These are phyloP conservation scores for Sitta europaea DNA, from an alignment of 2,113 vertebrate genomes.

Conservation along the genomic window DNA sequence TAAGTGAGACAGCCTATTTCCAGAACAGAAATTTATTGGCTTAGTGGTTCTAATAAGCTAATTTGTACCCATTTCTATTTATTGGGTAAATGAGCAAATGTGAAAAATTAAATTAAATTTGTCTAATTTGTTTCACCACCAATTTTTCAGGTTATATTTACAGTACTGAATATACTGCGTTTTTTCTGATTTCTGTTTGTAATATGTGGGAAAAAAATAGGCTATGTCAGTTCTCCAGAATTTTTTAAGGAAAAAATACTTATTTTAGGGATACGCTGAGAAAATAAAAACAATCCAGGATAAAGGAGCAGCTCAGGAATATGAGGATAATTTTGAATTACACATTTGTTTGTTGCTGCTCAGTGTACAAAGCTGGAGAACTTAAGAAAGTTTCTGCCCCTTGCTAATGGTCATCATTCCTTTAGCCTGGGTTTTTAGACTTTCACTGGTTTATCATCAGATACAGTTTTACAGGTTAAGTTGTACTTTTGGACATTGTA, in stretches of 20 bases:
- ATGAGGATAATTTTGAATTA: conserved; percentile 80
- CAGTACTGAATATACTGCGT: neutral
- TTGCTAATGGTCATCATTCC: conserved; percentile 47
- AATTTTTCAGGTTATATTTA: neutral
- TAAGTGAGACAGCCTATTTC: neutral
- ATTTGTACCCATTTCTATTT: conserved; percentile 35
- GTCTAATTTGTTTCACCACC: neutral
- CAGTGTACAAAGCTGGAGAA: conserved; percentile 79
- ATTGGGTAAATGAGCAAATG: neutral
- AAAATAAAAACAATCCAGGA: conserved; percentile 72
- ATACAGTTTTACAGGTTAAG: neutral
- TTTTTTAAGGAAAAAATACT: neutral
- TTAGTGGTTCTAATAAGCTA: conserved; percentile 15
- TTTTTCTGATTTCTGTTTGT: neutral
- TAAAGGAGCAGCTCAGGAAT: conserved; percentile 68
- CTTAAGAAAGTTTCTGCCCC: conserved; percentile 70
- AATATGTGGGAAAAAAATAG: neutral
- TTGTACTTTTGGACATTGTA: neutral
- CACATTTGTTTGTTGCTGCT: conserved; percentile 80
- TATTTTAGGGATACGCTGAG: neutral
- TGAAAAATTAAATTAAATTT: neutral
- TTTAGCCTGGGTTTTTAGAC: neutral
- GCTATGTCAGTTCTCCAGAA: neutral
- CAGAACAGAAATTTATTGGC: neutral
- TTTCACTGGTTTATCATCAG: neutral